Evolutionary conservation across 2,888 invertebrate species (phyloP), one percentile per base, ranked within the genome.

Genomic region (Lasioglossum lativentre): DNA sequence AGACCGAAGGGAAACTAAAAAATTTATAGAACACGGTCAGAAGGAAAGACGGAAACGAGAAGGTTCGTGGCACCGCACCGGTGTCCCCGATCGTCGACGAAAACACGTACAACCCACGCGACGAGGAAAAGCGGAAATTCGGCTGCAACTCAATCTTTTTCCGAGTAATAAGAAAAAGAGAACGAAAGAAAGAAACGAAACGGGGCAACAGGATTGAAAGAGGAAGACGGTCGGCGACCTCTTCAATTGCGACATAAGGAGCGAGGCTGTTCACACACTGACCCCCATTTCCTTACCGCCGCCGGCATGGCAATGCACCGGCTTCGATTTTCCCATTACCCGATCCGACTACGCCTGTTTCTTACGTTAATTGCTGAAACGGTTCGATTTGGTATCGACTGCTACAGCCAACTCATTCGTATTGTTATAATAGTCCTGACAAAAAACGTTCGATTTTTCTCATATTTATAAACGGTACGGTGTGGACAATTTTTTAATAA

Each of bases 261-360:
- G 89, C 92, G 92, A 93, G 93, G 92, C 92, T 92, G 93, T 90
- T 95, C 93, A 94, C 95, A 95, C 90, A 95, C 94, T 95, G 94
- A 95, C 94, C 94, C 93, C 94, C 92, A 94, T 95, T 94, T 91
- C 90, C 78, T 86, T 71, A 78, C 88, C 75, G 59, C 75, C 34
- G 78, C 82, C 82, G 79, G 82, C 45, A 80, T 70, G 79, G 68
- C 77, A 73, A 59, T 77, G 42, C 78, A 63, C 56, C 79, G 63
- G 78, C 83, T 78, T 83, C 78, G 77, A 86, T 88, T 90, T 90
- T 89, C 71, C 88, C 85, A 86, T 80, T 85, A 75, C 83, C 27
- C 66, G 78, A 85, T 89, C 73, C 66, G 38, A 23, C 38, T 19
- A 38, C 68, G 23, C n/a, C 19, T 68, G 23, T 34, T 68, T 68